Percentiles rank a stretch among this genome's conserved stretches.
phyloP scores from a whole-genome alignment of 2,888 invertebrate genomes.

The Scaeva pyrastri region DNA sequence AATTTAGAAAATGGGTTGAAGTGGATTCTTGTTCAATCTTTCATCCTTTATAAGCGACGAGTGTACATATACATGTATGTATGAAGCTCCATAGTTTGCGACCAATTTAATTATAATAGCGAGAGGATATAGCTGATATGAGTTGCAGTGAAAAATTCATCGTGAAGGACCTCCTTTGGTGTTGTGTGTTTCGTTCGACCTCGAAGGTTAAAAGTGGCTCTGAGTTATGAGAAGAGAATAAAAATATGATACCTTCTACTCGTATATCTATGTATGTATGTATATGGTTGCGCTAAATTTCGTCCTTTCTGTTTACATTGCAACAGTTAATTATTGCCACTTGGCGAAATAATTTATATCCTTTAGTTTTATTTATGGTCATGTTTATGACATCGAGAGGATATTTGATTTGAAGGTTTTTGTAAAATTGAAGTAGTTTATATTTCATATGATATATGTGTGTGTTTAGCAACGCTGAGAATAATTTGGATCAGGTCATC shows the following conservation, averaged over 20 bases:
- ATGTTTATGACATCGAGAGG: slow-evolving; percentile 9
- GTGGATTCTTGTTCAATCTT: slow-evolving; percentile 60
- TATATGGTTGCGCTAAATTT: no score
- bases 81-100: slow-evolving; percentile 19
- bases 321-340: slow-evolving; percentile 18
- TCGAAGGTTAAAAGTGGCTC: slow-evolving; percentile 21
- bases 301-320: no score
- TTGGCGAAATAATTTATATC: slow-evolving; percentile 2
- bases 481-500: no score
- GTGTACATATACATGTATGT: slow-evolving; percentile 9
- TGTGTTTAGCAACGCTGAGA: no score
- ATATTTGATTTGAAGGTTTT: neutral
- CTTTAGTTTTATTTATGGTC: neutral
- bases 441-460: no score
- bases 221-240: slow-evolving; percentile 16
- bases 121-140: neutral
- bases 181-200: neutral
- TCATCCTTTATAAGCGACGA: no score
- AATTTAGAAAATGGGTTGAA: slow-evolving; percentile 72
- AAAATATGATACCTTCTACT: slow-evolving; percentile 11
- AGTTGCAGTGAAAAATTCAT: neutral
- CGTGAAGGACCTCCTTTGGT: neutral
- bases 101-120: slow-evolving; percentile 58
- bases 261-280: neutral
- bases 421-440: no score